A percentile compares a stretch with the other conserved stretches of the same genome.
These are phyloP conservation scores for Megalops atlanticus DNA, from an alignment of 2,113 vertebrate species.

Conservation along the genomic window DNA sequence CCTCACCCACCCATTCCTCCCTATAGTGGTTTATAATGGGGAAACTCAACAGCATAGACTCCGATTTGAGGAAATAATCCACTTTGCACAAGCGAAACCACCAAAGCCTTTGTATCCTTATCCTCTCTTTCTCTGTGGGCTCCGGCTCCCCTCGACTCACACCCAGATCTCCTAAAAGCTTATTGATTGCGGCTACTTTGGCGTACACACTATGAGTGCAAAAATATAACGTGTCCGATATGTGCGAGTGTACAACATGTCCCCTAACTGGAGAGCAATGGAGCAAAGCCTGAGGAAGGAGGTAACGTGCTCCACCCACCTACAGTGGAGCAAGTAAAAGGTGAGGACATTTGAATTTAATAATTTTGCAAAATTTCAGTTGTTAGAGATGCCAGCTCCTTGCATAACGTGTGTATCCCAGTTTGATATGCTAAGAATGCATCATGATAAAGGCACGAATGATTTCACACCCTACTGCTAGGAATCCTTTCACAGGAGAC, in stretches of 20 bases:
- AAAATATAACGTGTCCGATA: background rate
- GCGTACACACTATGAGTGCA: background rate
- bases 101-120: constrained; percentile 16
- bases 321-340: no score
- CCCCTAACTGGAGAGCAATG: background rate
- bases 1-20: constrained; percentile 42
- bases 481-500: background rate
- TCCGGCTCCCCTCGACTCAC: background rate
- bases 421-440: no score
- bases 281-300: background rate
- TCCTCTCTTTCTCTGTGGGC: constrained; percentile 13
- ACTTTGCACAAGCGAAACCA: constrained; percentile 22
- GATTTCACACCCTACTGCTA: background rate
- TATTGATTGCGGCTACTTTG: background rate
- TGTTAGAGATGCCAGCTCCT: no score
- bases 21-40: constrained; percentile 15
- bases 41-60: background rate
- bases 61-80: constrained; percentile 18
- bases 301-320: no score
- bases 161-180: constrained; percentile 4
- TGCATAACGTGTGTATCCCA: no score
- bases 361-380: no score
- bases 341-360: no score
- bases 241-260: background rate
- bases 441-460: no score